Evolutionary conservation across 2,113 vertebrate genomes (phyloP).

Genomic region (Dolichotis patagonum): DNA sequence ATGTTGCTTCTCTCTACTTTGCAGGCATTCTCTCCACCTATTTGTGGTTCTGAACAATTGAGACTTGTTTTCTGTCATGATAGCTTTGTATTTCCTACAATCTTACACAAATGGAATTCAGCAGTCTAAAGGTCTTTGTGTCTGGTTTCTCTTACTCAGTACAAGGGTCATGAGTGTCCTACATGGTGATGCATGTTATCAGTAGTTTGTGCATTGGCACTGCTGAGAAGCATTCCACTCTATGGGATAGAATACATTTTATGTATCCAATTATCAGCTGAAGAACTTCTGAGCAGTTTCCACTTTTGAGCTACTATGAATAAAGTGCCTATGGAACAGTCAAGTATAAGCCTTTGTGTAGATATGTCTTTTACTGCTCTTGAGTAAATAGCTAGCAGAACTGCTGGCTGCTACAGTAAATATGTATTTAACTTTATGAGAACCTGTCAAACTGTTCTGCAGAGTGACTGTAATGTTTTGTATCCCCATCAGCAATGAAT

Average conservation of each 20-base stretch:
- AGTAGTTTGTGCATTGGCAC: neutral
- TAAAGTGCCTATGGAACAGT: neutral
- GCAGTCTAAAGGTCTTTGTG: neutral
- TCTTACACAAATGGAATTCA: neutral
- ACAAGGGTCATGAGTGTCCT: neutral
- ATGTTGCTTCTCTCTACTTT: neutral
- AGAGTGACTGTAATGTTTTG: neutral
- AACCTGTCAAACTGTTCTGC: conserved; percentile 1
- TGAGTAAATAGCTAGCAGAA: neutral
- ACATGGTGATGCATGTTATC: neutral
- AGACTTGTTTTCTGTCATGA: neutral
- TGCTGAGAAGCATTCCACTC: neutral
- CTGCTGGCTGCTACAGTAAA: neutral
- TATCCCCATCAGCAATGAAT: neutral
- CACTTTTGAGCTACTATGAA: neutral
- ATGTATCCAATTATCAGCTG: neutral
- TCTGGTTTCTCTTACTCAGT: neutral
- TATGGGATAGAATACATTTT: neutral
- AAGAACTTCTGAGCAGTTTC: neutral
- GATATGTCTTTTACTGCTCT: neutral
- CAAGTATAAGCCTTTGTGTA: neutral
- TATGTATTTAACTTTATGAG: neutral
- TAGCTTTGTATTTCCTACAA: neutral
- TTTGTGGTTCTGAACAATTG: neutral
- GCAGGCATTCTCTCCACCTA: neutral